Evolutionary conservation across 2,797 vertebrate species (phyloP), one percentile per base, ranked within the genome.

Genomic region (Cheirogaleus major): DNA sequence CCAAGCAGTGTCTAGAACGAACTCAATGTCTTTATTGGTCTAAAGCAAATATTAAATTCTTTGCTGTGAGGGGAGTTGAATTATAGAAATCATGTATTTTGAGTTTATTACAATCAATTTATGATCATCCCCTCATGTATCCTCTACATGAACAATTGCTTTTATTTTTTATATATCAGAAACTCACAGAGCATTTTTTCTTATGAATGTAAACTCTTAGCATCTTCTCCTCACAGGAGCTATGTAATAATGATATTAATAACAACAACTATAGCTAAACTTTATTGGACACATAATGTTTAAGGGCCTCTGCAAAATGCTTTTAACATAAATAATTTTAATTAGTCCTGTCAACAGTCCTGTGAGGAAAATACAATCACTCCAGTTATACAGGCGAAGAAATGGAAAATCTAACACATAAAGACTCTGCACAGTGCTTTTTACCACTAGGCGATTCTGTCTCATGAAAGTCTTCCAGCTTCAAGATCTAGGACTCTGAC

Each of bases 1-100:
- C 1, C 17, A 50, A 48, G 48, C 11, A 80, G 6, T 27, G 79
- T 48, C 32, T 20, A 27, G 12, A n/a, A 15, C 2, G 50, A 59
- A 52, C 15, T 1, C 7, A 27, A 8, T 59, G 23, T 79, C 8
- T 76, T 25, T 67, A 95, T 15, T 43, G 27, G 7, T 63, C 35
- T 80, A 86, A 55, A 87, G 25, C 27, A 90, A 96, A 88, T 5
- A 63, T 89, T 43, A 93, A 91, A 38, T 82, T 89, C 14, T 87
- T 80, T 57, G 50, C 43, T 89, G 30, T 15, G 4, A 94, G 2
- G 12, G 10, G 4, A 69, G 30, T 7, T 55, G 27, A 69, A n/a
- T 69, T n/a, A 61, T 6, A 79, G 45, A 87, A 95, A 93, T 23
- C 7, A 30, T 13, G 3, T 41, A 63, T 45, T 88, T 89, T 95